Evolutionary conservation across 2,113 vertebrate genomes (phyloP), one percentile per base, ranked within the genome.

Genomic region (Muntiacus reevesi): DNA sequence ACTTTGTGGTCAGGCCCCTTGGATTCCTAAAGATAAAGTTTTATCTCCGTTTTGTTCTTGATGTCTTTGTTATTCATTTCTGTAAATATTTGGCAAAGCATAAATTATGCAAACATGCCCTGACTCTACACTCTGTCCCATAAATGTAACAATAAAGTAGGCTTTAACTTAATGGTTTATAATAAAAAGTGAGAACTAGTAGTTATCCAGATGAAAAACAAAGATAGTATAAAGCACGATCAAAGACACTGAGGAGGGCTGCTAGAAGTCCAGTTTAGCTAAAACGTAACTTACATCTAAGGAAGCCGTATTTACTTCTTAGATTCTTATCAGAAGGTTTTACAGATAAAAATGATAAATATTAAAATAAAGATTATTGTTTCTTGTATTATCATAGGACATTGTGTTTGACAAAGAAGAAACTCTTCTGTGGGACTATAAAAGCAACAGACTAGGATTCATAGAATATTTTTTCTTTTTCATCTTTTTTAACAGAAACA

Each of bases 151-250:
- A 92, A 71, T 85, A 82, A 74, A 59, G 3, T 82, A 7, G 21
- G 8, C 52, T 94, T 88, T 94, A 79, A 95, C 62, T 81, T 97
- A 95, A 15, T 30, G 52, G 89, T 67, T 92, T 83, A 87, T 94
- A 57, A 36, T 74, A 86, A 96, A 91, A 92, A 82, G 23, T 92
- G 33, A 89, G 59, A 85, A 83, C 59, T 57, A 57, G 21, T 45
- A 89, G 14, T n/a, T 55, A 83, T 40, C 55, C 40, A 89, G n/a
- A 36, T 89, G 16, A 92, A 76, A 40, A 95, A 92, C 3, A 36
- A 60, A 16, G 40, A 16, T 89, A 88, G 17, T 92, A 45, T 21
- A 76, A 74, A 82, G 27, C 7, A 2, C n/a, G 9, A 54, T 81
- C 59, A 71, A 82, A 79, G 36, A 88, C 52, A 36, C 21, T 40